phyloP scores from a whole-genome alignment of 92 coral and sea anemone species.

The Montipora capitata region DNA sequence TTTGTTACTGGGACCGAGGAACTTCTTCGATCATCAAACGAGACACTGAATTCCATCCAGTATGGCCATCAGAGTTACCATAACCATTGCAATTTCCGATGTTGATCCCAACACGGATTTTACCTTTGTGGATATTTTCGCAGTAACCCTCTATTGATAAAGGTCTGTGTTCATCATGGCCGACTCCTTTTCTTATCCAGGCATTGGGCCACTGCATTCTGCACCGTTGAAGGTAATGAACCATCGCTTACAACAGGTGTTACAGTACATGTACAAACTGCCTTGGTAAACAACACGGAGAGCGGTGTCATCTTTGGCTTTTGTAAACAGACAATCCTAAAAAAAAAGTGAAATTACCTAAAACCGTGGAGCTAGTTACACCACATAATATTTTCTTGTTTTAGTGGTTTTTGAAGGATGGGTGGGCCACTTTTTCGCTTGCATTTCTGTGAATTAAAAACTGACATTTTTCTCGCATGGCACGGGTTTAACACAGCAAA shows the following conservation, averaged over 20 bases:
- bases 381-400: no score
- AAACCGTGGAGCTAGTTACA: background rate
- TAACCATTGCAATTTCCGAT: constrained; percentile 44
- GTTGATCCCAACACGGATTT: constrained; percentile 42
- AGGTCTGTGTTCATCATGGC: background rate
- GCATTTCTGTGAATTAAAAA: no score
- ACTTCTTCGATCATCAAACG: constrained; percentile 59
- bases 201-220: constrained; percentile 38
- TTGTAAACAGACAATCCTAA: constrained; percentile 32
- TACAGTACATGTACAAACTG: background rate
- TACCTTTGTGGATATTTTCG: constrained; percentile 32
- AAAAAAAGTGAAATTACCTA: background rate
- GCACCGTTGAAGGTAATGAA: constrained; percentile 59
- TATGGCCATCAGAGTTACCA: constrained; percentile 31
- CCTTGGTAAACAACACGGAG: constrained; percentile 56
- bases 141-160: constrained; percentile 50
- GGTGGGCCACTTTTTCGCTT: no score
- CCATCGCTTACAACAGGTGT: constrained; percentile 43
- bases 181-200: background rate
- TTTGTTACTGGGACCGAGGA: constrained; percentile 3
- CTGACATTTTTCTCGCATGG: no score
- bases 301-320: constrained; percentile 11
- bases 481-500: no score
- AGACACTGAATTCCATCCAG: constrained; percentile 55
- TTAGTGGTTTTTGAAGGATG: no score